Percentiles rank a stretch among this genome's conserved stretches.
Conservation (phyloP, 2,113 vertebrate species). For the Heptranchias perlo region DNA sequence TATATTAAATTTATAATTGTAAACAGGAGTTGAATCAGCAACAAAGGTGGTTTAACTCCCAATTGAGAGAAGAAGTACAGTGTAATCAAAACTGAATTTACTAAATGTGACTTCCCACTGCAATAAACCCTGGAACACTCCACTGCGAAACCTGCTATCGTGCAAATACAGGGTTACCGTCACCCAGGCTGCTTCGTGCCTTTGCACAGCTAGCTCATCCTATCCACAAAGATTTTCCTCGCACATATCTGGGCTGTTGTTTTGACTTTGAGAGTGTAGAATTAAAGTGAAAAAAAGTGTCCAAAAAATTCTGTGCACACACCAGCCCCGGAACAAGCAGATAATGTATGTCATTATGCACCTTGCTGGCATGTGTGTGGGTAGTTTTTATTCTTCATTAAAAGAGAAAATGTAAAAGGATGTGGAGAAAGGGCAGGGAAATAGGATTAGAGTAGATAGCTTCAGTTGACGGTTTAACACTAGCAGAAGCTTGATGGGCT, state of each 20-base stretch:
- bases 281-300: neutral
- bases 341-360: neutral
- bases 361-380: neutral
- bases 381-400: neutral
- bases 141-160: neutral
- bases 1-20: neutral
- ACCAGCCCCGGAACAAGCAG: neutral
- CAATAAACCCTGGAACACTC: neutral
- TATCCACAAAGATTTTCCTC: neutral
- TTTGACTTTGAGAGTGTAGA: neutral
- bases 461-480: neutral
- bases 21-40: neutral
- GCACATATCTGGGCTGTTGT: neutral
- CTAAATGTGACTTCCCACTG: neutral
- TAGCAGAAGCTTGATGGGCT: neutral
- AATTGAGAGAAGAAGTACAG: neutral
- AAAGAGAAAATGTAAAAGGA: neutral
- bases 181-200: neutral
- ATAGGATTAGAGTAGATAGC: neutral
- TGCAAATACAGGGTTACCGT: neutral
- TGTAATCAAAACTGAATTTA: neutral
- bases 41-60: neutral
- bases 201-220: neutral
- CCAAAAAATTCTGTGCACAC: neutral
- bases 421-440: neutral